Evolutionary conservation across 2,113 vertebrate genomes (phyloP).

Genomic region (Stomatorhinus ivindoensis): DNA sequence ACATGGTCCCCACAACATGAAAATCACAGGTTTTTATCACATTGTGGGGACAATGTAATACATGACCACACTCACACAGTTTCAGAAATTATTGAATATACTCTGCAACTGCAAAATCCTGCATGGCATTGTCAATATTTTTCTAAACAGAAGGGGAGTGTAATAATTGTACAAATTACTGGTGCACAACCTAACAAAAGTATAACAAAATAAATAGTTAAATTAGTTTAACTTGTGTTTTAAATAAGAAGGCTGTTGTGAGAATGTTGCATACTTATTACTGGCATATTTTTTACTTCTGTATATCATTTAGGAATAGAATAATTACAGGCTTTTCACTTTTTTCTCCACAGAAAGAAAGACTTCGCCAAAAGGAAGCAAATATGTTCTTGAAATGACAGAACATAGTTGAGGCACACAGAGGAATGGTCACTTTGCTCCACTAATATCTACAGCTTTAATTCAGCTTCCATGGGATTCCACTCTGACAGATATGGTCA

Average conservation of each 20-base stretch:
- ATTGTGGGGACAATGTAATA: neutral
- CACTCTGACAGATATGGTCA: neutral
- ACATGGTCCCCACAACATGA: neutral
- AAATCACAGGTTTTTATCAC: neutral
- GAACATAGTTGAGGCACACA: neutral
- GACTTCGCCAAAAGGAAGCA: slow-evolving; percentile 83
- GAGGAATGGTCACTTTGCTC: neutral
- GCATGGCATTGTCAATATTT: neutral
- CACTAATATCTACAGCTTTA: neutral
- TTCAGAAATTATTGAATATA: neutral
- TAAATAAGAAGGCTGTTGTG: neutral
- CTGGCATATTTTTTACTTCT: neutral
- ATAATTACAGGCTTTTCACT: neutral
- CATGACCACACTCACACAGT: neutral
- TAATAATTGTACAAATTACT: neutral
- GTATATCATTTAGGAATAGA: neutral
- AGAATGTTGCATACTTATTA: neutral
- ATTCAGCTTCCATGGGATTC: neutral
- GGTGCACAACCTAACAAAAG: neutral
- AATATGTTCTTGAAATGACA: slow-evolving; percentile 57
- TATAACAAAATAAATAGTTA: neutral
- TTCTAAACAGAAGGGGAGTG: neutral
- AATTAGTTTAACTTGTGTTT: neutral
- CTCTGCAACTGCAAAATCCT: neutral
- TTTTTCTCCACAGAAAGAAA: slow-evolving; percentile 74